These are phyloP conservation scores for Ceramica pisi DNA, from an alignment of 2,888 invertebrate species.

Conservation along the genomic window DNA sequence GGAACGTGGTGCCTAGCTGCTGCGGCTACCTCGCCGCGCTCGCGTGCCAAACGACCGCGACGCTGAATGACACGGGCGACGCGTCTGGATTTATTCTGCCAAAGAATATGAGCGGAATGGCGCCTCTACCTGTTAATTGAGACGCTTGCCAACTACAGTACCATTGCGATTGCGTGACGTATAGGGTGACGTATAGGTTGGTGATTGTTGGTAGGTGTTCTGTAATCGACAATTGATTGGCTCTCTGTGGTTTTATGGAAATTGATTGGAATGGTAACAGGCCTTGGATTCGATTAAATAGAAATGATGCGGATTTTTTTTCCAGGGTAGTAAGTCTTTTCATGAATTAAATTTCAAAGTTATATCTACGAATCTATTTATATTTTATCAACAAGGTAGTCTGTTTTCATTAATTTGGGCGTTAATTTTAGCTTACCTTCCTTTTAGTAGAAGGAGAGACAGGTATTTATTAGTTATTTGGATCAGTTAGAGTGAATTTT, in stretches of 20 bases:
- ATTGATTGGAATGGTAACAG: background rate
- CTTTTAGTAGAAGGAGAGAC: no score
- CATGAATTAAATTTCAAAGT: no score
- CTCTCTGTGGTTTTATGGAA: background rate
- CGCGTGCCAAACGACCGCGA: slow-evolving; percentile 51
- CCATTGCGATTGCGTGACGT: slow-evolving; percentile 19
- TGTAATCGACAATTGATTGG: background rate
- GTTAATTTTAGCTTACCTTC: no score
- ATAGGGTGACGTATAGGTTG: background rate
- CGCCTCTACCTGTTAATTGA: slow-evolving; percentile 56
- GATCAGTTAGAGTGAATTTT: no score
- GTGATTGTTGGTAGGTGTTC: background rate
- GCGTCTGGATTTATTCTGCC: slow-evolving; percentile 53
- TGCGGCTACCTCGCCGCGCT: background rate
- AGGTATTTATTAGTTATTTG: no score
- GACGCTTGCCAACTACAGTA: slow-evolving; percentile 40
- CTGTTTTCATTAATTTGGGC: no score
- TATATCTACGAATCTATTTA: no score
- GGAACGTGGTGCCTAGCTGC: slow-evolving; percentile 22
- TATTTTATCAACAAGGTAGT: no score
- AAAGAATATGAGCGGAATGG: slow-evolving; percentile 59
- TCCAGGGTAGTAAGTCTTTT: background rate
- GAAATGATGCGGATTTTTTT: background rate
- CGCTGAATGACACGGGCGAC: slow-evolving; percentile 56
- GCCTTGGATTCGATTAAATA: background rate